Percentiles rank a stretch among this genome's conserved stretches.
Evolutionary conservation across 2,797 vertebrate species (phyloP).

Genomic region (Argentina silus): DNA sequence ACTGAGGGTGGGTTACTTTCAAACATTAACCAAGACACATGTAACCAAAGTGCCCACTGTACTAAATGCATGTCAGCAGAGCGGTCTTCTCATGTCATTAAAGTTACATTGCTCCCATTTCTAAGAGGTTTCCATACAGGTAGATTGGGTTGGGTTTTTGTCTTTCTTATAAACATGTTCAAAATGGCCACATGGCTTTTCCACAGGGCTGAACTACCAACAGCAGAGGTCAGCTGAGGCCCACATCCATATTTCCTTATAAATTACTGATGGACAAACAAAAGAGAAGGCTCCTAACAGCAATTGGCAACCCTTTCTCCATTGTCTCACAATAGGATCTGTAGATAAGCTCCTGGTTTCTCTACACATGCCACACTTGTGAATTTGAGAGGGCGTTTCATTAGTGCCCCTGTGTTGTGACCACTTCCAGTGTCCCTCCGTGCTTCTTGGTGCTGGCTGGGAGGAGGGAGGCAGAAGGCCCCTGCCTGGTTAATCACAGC

Average conservation of each 20-base stretch:
- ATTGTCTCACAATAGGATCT: background rate
- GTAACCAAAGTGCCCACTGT: too few relatives aligned
- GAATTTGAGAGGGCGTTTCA: slow-evolving; percentile 28
- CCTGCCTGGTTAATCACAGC: slow-evolving; percentile 76
- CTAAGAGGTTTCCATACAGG: too few relatives aligned
- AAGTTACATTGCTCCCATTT: too few relatives aligned
- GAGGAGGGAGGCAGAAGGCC: slow-evolving; percentile 50
- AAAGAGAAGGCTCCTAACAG: background rate
- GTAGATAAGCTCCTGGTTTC: slow-evolving; percentile 47
- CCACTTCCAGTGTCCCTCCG: background rate
- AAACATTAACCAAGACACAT: too few relatives aligned
- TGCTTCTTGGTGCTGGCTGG: background rate
- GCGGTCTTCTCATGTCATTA: too few relatives aligned
- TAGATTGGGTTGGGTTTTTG: too few relatives aligned
- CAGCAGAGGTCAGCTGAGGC: background rate
- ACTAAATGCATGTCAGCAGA: too few relatives aligned
- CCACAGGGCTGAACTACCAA: background rate
- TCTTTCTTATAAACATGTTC: too few relatives aligned
- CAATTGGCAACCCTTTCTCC: background rate
- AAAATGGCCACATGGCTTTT: too few relatives aligned
- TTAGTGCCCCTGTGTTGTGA: slow-evolving; percentile 31
- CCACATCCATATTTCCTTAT: background rate
- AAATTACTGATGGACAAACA: background rate
- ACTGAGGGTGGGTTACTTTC: background rate
- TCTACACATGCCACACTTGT: background rate